Percentiles rank a stretch among this genome's conserved stretches.
Evolutionary conservation across 2,113 vertebrate species (phyloP).

Genomic region (Colistium nudipinnis): DNA sequence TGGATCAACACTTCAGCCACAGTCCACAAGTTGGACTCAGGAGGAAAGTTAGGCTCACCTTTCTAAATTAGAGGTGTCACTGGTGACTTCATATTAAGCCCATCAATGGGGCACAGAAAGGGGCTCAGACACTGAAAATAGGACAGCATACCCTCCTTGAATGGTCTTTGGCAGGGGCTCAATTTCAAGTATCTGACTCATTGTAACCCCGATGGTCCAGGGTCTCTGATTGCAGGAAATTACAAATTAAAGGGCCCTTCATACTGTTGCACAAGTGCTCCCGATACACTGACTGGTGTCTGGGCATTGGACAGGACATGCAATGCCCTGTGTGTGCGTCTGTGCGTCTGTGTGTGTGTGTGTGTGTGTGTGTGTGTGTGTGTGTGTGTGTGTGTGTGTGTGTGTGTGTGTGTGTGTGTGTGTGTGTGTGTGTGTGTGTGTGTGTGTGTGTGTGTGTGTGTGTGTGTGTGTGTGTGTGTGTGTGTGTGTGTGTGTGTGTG

Average conservation of each 20-base stretch:
- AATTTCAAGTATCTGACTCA: conserved; percentile 65
- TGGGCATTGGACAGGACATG: conserved; percentile 50
- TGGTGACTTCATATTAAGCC: conserved; percentile 22
- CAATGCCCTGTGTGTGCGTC: conserved; percentile 1
- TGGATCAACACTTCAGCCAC: conserved; percentile 13
- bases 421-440: background rate
- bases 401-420: background rate
- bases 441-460: background rate
- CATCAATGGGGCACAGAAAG: conserved; percentile 11
- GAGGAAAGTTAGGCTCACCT: conserved; percentile 2
- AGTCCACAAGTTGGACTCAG: background rate
- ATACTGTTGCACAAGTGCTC: conserved; percentile 57
- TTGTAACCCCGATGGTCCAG: conserved; percentile 54
- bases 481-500: background rate
- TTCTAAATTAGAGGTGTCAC: conserved; percentile 27
- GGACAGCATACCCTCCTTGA: conserved; percentile 18
- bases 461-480: background rate
- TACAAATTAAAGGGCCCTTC: conserved; percentile 68
- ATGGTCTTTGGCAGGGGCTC: conserved; percentile 38
- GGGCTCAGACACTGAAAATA: conserved; percentile 23
- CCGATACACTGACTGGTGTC: conserved; percentile 22
- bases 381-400: background rate
- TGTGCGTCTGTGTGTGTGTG: background rate
- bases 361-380: background rate
- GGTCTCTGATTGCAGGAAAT: conserved; percentile 74